Evolutionary conservation across 2,113 vertebrate genomes (phyloP).

Genomic region (Anhinga rufa): DNA sequence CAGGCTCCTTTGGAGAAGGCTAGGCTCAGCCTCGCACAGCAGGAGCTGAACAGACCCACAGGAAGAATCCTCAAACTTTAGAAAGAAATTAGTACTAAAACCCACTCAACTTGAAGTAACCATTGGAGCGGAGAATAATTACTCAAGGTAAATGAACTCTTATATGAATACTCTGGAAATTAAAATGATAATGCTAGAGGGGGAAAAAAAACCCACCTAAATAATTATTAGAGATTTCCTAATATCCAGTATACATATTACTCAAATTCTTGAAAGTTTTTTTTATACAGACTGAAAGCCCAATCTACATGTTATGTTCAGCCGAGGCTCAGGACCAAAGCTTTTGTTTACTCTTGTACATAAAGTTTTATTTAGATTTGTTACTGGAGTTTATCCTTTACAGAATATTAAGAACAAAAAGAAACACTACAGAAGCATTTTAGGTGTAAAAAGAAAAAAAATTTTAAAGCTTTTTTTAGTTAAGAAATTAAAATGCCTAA

Average conservation of each 20-base stretch:
- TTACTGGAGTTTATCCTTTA: neutral
- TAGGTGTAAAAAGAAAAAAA: neutral
- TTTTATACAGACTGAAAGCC: neutral
- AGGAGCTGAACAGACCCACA: neutral
- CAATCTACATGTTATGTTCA: neutral
- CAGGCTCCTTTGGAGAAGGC: neutral
- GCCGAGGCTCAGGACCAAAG: neutral
- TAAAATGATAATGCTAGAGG: neutral
- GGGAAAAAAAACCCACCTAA: neutral
- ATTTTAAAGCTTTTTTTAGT: neutral
- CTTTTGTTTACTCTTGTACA: neutral
- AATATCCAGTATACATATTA: neutral
- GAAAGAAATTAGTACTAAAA: constrained; percentile 48
- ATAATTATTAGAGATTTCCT: neutral
- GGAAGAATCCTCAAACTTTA: constrained; percentile 40
- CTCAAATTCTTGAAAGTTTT: neutral
- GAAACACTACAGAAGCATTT: neutral
- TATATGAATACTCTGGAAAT: neutral
- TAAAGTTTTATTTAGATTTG: neutral
- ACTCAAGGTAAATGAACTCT: constrained; percentile 25
- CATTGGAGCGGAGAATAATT: constrained; percentile 6
- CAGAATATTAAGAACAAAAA: neutral
- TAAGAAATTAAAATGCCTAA: neutral
- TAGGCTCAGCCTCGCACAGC: neutral
- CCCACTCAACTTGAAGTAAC: constrained; percentile 30